These are phyloP conservation scores for Asbolus verrucosus DNA, from an alignment of 1,140 invertebrate species.

Conservation along the genomic window DNA sequence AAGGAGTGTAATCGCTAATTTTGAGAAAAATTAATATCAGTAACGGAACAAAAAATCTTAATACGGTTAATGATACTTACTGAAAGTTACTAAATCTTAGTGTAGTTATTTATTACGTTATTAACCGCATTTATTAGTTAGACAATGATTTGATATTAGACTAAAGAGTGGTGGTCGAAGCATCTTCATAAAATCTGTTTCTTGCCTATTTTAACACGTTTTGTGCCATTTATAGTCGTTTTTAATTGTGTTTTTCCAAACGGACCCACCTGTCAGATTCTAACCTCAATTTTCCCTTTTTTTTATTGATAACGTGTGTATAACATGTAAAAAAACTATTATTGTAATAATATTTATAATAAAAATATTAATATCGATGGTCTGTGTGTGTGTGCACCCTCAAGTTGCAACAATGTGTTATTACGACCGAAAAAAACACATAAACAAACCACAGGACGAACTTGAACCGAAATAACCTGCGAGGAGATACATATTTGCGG, in stretches of 20 bases:
- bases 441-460: constrained; percentile 33
- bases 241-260: constrained; percentile 43
- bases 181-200: constrained; percentile 43
- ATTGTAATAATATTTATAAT: constrained; percentile 56
- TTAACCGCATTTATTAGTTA: not conserved
- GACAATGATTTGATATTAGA: not conserved
- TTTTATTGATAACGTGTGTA: constrained; percentile 38
- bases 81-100: constrained; percentile 46
- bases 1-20: constrained; percentile 7
- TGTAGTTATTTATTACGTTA: constrained; percentile 38
- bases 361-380: constrained; percentile 33
- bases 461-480: constrained; percentile 14
- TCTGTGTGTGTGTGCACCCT: not conserved
- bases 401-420: constrained; percentile 26
- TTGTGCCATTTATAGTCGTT: constrained; percentile 52
- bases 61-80: constrained; percentile 48
- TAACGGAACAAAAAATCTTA: constrained; percentile 18
- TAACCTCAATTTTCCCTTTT: constrained; percentile 37
- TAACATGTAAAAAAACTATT: constrained; percentile 52
- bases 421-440: constrained; percentile 23
- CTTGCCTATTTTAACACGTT: constrained; percentile 50
- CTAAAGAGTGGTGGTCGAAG: constrained; percentile 38
- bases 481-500: constrained; percentile 31
- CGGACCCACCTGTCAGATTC: constrained; percentile 1
- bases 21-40: constrained; percentile 26